Conservation (phyloP, 2,888 invertebrate genomes). For the Lycocerus yunnanus region DNA sequence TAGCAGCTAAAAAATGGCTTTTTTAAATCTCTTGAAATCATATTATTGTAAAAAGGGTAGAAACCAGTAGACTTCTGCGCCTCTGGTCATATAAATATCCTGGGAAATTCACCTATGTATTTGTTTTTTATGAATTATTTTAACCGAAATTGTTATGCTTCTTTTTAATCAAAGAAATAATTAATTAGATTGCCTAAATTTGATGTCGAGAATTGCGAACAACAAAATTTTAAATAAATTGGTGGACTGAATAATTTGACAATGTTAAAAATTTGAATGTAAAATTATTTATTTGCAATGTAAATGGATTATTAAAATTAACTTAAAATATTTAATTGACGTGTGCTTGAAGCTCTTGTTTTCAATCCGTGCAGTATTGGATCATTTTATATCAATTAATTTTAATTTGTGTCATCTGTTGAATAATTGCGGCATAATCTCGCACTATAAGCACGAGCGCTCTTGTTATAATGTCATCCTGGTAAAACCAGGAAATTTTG, state of each 20-base stretch:
- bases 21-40: not conserved
- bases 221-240: not conserved
- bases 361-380: not conserved
- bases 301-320: not conserved
- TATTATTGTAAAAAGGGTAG: too few species aligned
- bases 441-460: not conserved
- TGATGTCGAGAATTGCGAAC: not conserved
- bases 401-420: not conserved
- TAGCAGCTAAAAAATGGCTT: too few species aligned
- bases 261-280: not conserved
- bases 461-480: too few species aligned
- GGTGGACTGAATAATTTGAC: not conserved
- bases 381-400: not conserved
- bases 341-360: not conserved
- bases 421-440: not conserved
- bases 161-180: not conserved
- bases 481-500: too few species aligned
- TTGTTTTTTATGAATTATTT: not conserved
- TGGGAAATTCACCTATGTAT: too few species aligned
- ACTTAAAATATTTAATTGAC: not conserved
- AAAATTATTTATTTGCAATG: not conserved
- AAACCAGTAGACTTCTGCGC: too few species aligned
- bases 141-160: not conserved
- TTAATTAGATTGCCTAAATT: not conserved
- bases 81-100: too few species aligned